A percentile compares a stretch with the other conserved stretches of the same genome.
Evolutionary conservation across 2,797 vertebrate species (phyloP).

Genomic region (Sebastes nivosus): DNA sequence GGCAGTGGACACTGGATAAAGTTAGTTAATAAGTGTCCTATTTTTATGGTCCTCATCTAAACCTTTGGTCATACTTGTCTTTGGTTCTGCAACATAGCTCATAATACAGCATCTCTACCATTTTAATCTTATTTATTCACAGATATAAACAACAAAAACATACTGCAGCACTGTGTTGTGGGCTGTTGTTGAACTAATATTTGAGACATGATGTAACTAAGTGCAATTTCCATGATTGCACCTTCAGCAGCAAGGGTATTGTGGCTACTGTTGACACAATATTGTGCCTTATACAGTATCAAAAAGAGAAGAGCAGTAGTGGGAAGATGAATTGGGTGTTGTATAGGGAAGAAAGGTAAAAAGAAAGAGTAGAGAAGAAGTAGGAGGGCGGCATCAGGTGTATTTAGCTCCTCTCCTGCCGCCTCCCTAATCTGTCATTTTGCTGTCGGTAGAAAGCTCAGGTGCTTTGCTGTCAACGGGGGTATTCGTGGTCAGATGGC

Average conservation of each 20-base stretch:
- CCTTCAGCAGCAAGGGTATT: neutral
- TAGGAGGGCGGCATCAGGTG: slow-evolving; percentile 43
- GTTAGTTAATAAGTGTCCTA: neutral
- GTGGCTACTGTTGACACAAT: neutral
- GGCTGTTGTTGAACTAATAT: neutral
- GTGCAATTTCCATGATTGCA: slow-evolving; percentile 31
- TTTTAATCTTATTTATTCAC: neutral
- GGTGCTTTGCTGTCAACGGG: slow-evolving; percentile 45
- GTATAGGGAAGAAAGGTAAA: neutral
- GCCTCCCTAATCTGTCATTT: slow-evolving; percentile 39
- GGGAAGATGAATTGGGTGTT: neutral
- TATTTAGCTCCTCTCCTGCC: slow-evolving; percentile 6
- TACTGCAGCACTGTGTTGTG: neutral
- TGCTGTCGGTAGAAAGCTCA: slow-evolving; percentile 51
- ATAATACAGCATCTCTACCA: neutral
- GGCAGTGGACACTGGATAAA: neutral
- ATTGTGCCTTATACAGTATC: neutral
- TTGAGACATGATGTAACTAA: slow-evolving; percentile 36
- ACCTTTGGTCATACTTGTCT: neutral
- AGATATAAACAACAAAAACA: neutral
- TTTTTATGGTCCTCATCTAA: neutral
- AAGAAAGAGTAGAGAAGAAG: neutral
- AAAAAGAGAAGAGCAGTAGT: neutral
- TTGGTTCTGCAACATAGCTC: neutral
- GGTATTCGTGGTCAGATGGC: slow-evolving; percentile 35